Evolutionary conservation across 2,888 invertebrate genomes (phyloP).

Genomic region (Drosophila falleni): DNA sequence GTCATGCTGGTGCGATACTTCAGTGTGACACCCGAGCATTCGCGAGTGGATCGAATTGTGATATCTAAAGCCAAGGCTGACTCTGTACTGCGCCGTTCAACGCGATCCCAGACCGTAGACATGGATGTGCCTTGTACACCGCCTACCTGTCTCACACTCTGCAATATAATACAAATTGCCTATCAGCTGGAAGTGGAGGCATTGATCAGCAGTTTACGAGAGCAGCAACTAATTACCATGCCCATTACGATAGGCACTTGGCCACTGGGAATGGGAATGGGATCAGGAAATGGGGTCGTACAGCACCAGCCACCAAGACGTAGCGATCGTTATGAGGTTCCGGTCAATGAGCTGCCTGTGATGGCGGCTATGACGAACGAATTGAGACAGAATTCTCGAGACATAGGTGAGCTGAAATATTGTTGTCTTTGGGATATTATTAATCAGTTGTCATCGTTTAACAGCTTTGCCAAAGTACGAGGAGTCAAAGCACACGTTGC

Average conservation of each 20-base stretch:
- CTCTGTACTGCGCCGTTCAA: slow-evolving; percentile 69
- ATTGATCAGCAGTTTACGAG: slow-evolving; percentile 68
- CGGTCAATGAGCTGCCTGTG: slow-evolving; percentile 57
- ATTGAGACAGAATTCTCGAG: slow-evolving; percentile 32
- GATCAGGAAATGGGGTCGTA: slow-evolving; percentile 41
- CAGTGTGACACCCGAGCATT: slow-evolving; percentile 61
- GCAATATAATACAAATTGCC: slow-evolving; percentile 80
- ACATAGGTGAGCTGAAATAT: slow-evolving; percentile 36
- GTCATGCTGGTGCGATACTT: slow-evolving; percentile 80
- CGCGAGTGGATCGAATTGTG: slow-evolving; percentile 75
- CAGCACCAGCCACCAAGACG: slow-evolving; percentile 70
- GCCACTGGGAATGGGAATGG: slow-evolving; percentile 70
- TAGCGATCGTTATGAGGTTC: slow-evolving; percentile 57
- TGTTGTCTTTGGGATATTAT: too few relatives aligned
- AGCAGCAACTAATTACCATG: slow-evolving; percentile 77
- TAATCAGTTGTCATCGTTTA: background rate
- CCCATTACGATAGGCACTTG: slow-evolving; percentile 84
- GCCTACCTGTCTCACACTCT: slow-evolving; percentile 80
- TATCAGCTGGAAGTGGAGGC: slow-evolving; percentile 83
- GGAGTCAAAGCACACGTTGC: slow-evolving; percentile 80
- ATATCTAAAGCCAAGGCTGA: slow-evolving; percentile 72
- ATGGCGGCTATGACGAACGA: slow-evolving; percentile 49
- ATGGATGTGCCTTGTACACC: slow-evolving; percentile 83
- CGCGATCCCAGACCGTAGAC: slow-evolving; percentile 68
- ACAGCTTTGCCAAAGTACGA: slow-evolving; percentile 83